Base-by-base conservation (phyloP, 2,797 vertebrate genomes). In the Setipinna tenuifilis region DNA sequence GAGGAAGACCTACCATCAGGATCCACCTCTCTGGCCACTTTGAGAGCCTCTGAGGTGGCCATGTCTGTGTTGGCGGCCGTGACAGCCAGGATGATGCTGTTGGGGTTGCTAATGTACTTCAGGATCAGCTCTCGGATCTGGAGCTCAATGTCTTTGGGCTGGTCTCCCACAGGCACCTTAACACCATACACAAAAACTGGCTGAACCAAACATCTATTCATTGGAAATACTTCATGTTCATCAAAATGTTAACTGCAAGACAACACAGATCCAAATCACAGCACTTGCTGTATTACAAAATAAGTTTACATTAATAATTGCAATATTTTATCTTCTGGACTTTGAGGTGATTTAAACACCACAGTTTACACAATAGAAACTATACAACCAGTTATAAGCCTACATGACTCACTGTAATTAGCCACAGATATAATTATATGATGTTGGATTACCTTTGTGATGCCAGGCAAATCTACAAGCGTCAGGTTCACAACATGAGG, bases 61-160 rank as follows among this genome's bases (percentile, higher is more conserved):
- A 99, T 99, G 91, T 99, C 98, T 2, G 98, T 99, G 93, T 99
- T 99, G 7, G 98, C 98, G 2, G 98, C 98, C 0, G 98, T 99
- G 87, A 99, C 98, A 1, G 98, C 97, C 82, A 99, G 93, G 91
- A 99, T 99, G 92, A 99, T 99, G 90, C 97, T 98, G 94, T 99
- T 99, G 23, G 98, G 98, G 90, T 99, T 99, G 88, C 98, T 96
- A 93, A 99, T 99, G 94, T 99, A 98, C 83, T 98, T 97, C 87
- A 98, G 93, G 90, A 99, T 99, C 65, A 99, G 94, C 89, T 99
- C 98, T 90, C 96, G 94, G 87, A 99, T 99, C 91, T 99, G 98
- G 89, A 99, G 88, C 92, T 99, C 98, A 2, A 99, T 99, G 93
- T 99, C 98, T 91, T 98, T 97, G 58, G 98, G 98, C 88, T 99